phyloP scores from a whole-genome alignment of 2,888 invertebrate species.

The Stenichneumon culpator region DNA sequence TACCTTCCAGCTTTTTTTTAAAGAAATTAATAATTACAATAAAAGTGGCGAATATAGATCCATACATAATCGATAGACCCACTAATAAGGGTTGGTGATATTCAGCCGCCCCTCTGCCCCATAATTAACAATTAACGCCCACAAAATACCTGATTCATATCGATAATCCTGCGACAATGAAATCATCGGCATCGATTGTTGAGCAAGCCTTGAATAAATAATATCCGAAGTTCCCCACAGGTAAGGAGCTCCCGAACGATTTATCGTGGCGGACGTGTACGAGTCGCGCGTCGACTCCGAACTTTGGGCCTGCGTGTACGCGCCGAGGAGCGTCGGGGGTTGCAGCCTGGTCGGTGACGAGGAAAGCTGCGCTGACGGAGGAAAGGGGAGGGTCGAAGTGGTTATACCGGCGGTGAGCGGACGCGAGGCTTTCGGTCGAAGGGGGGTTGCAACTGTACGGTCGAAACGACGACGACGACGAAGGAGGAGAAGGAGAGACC shows the following conservation, averaged over 20 bases:
- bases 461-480: conserved; percentile 39
- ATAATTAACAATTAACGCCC: too few relatives aligned
- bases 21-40: too few relatives aligned
- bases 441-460: conserved; percentile 57
- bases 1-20: background rate
- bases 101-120: too few relatives aligned
- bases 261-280: conserved; percentile 16
- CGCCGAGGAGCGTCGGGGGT: conserved; percentile 69
- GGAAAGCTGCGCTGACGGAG: conserved; percentile 71
- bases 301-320: conserved; percentile 83
- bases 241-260: conserved; percentile 43
- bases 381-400: conserved; percentile 58
- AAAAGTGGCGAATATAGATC: too few relatives aligned
- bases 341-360: conserved; percentile 75
- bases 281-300: conserved; percentile 72
- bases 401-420: conserved; percentile 60
- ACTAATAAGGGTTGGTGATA: too few relatives aligned
- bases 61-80: too few relatives aligned
- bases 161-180: background rate
- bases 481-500: conserved; percentile 46
- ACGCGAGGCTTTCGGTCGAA: conserved; percentile 60
- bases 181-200: background rate
- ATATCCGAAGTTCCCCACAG: background rate
- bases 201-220: conserved; percentile 3
- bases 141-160: background rate